phyloP scores from a whole-genome alignment of 2,888 invertebrate species.

The Tribolium freemani region DNA sequence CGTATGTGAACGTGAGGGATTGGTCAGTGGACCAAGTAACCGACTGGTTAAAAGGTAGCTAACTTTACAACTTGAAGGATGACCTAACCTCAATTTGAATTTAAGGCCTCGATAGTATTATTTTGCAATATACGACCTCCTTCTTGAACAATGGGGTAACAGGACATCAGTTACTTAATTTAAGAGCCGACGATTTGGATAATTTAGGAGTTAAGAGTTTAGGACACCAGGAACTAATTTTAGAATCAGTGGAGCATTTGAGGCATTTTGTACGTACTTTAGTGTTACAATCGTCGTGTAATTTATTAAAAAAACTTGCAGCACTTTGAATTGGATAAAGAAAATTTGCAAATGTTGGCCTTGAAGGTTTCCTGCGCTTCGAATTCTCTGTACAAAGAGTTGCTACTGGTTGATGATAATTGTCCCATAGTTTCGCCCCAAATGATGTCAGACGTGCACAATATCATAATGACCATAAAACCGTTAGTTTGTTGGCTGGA shows the following conservation, averaged over 20 bases:
- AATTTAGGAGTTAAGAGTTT: constrained; percentile 87
- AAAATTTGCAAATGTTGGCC: constrained; percentile 92
- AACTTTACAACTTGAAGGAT: constrained; percentile 1
- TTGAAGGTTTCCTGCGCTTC: constrained; percentile 87
- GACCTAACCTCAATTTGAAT: constrained; percentile 36
- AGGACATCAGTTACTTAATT: constrained; percentile 85
- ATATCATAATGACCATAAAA: constrained; percentile 87
- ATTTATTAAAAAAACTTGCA: constrained; percentile 67
- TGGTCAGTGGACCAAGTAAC: constrained; percentile 93
- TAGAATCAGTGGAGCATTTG: constrained; percentile 93
- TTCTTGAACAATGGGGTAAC: constrained; percentile 86
- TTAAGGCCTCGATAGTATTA: constrained; percentile 83
- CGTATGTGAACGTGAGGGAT: constrained; percentile 88
- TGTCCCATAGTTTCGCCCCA: constrained; percentile 78
- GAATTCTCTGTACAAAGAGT: constrained; percentile 81
- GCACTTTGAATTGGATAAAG: constrained; percentile 92
- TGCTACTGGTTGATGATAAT: constrained; percentile 71
- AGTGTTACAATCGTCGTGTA: not conserved
- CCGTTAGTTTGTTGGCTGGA: constrained; percentile 93
- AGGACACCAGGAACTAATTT: constrained; percentile 93
- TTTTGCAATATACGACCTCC: constrained; percentile 84
- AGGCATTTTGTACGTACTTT: constrained; percentile 82
- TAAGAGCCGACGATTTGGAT: constrained; percentile 91
- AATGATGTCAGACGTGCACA: constrained; percentile 88
- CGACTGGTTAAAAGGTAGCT: constrained; percentile 89